Conservation (phyloP, 2,113 vertebrate species). For the Lichenostomus cassidix region DNA sequence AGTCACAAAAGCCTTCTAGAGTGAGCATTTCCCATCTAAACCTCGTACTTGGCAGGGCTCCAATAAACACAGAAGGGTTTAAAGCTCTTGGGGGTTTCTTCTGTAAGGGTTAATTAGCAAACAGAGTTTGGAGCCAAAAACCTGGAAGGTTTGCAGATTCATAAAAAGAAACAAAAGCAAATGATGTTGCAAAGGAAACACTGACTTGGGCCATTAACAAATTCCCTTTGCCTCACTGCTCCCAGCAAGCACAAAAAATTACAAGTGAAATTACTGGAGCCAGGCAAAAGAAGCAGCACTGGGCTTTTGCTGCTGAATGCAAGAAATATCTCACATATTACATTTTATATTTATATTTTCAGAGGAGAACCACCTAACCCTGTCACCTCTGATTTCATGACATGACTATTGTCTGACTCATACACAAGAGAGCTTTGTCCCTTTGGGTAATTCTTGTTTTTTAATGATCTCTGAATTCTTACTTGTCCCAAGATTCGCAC, state of each 20-base stretch:
- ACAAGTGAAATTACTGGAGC: background rate
- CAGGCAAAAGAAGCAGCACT: background rate
- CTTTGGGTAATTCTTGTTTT: background rate
- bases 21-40: conserved; percentile 9
- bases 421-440: background rate
- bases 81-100: conserved; percentile 13
- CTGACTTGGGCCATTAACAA: background rate
- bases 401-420: conserved; percentile 49
- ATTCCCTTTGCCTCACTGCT: background rate
- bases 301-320: background rate
- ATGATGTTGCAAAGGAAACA: background rate
- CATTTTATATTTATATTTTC: conserved; percentile 16
- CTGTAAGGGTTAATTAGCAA: conserved; percentile 40
- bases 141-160: conserved; percentile 29
- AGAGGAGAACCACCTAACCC: conserved; percentile 28
- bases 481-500: background rate
- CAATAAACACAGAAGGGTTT: background rate
- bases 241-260: background rate
- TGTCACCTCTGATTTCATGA: conserved; percentile 58
- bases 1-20: background rate
- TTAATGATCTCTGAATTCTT: background rate
- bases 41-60: background rate
- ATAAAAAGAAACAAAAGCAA: conserved; percentile 17
- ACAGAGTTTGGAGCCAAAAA: conserved; percentile 21
- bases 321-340: background rate